Evolutionary conservation across 2,113 vertebrate genomes (phyloP).

Genomic region (Lepisosteus osseus): DNA sequence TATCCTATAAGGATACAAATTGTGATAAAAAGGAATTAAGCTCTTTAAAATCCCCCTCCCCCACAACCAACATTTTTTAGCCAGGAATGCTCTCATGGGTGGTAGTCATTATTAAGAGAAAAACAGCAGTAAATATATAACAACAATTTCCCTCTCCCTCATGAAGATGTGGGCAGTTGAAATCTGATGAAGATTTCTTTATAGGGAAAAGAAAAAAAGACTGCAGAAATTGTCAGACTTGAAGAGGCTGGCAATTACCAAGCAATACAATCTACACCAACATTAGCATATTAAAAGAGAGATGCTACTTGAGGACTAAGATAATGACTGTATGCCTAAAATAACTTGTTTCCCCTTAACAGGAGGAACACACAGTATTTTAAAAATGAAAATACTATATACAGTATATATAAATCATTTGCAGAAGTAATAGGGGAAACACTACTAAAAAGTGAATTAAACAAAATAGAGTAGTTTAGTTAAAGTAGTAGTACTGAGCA

Average conservation of each 20-base stretch:
- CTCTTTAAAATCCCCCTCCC: too few relatives aligned
- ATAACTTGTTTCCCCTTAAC: conserved; percentile 50
- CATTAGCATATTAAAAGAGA: conserved; percentile 67
- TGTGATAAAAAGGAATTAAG: too few relatives aligned
- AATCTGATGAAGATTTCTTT: conserved; percentile 2
- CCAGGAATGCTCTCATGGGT: too few relatives aligned
- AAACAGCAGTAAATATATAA: conserved; percentile 7
- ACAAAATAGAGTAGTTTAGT: neutral
- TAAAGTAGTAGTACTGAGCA: neutral
- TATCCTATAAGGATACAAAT: too few relatives aligned
- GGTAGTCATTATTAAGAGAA: conserved; percentile 16
- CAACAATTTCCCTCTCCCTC: conserved; percentile 3
- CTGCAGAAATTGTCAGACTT: conserved; percentile 44
- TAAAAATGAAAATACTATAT: conserved; percentile 1
- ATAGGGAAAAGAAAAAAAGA: conserved; percentile 32
- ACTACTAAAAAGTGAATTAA: neutral
- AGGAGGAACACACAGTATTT: conserved; percentile 40
- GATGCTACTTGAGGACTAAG: conserved; percentile 53
- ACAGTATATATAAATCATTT: conserved; percentile 1
- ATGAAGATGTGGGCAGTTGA: conserved; percentile 5
- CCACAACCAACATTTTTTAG: too few relatives aligned
- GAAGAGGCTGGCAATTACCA: conserved; percentile 64
- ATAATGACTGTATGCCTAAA: conserved; percentile 61
- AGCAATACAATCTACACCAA: conserved; percentile 51
- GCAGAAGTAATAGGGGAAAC: neutral